Evolutionary conservation across 2,888 invertebrate genomes (phyloP).

Genomic region (Noctua fimbriata): DNA sequence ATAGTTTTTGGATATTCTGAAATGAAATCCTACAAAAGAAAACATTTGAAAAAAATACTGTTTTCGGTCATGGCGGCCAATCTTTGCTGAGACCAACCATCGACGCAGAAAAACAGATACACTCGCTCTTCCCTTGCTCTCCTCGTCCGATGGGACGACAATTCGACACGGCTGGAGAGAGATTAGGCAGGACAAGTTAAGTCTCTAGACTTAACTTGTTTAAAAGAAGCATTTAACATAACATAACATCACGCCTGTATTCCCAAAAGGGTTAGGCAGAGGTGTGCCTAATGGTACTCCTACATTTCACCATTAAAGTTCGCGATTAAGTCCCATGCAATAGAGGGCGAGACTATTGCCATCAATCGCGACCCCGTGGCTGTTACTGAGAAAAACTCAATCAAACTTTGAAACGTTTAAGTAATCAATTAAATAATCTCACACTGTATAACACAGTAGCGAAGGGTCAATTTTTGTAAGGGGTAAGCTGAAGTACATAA

Average conservation of each 20-base stretch:
- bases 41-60: background rate
- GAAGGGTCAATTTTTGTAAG: no score
- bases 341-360: background rate
- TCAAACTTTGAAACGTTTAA: background rate
- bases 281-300: no score
- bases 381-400: no score
- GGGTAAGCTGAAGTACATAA: no score
- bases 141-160: background rate
- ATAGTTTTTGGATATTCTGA: background rate
- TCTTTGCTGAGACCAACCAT: background rate
- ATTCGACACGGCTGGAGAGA: background rate
- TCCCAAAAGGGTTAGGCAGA: no score
- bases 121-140: background rate
- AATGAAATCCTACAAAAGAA: background rate
- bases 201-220: background rate
- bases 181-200: background rate
- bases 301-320: background rate
- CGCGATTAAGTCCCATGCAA: background rate
- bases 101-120: background rate
- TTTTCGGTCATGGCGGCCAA: background rate
- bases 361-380: background rate
- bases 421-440: background rate
- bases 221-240: background rate
- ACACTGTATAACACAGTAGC: background rate
- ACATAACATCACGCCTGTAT: background rate